Evolutionary conservation across 1,140 invertebrate genomes (phyloP), one percentile per base, ranked within the genome.

Genomic region (Venturia canescens): DNA sequence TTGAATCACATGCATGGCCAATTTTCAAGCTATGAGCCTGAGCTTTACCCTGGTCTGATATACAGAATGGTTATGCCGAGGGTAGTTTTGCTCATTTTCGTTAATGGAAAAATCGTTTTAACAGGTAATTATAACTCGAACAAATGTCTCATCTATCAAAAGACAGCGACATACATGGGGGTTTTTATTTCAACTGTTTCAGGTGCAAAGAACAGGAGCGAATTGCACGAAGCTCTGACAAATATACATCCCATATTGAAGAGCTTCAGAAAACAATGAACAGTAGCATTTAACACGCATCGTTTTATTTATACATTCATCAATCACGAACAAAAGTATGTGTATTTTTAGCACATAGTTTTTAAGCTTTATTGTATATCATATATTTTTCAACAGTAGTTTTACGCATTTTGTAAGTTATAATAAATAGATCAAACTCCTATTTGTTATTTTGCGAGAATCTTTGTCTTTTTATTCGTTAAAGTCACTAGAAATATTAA

Each of bases 21-120:
- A 90, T 99, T 99, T 92, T 93, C 88, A 81, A 95, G 94, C 80
- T 97, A 97, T 86, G 97, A 97, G 90, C 97, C 97, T 18, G 97
- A 97, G 91, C 90, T 99, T 72, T 99, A 99, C 93, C 98, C 99
- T 66, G 98, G 98, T 29, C 93, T 99, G 48, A 99, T 99, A 80
- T 99, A 99, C 91, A 94, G 99, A 86, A 98, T 99, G 97, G 96
- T 99, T 21, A 96, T 97, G 86, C 99, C 99, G 9, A 95, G 97
- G 86, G 96, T 99, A 79, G 98, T 99, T 0, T 92, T 99, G 29
- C 92, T 99, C 1, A 99, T 99, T 91, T 99, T 99, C 94, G 98
- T 99, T 0, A 99, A 98, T 92, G 98, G 98, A 76, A 99, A 99
- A 94, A 95, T 99, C 82, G 97, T 99, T 2, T 94, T 99, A 74